These are phyloP conservation scores for Hoplostethus mediterraneus DNA, from an alignment of 2,797 vertebrate genomes.

Conservation along the genomic window DNA sequence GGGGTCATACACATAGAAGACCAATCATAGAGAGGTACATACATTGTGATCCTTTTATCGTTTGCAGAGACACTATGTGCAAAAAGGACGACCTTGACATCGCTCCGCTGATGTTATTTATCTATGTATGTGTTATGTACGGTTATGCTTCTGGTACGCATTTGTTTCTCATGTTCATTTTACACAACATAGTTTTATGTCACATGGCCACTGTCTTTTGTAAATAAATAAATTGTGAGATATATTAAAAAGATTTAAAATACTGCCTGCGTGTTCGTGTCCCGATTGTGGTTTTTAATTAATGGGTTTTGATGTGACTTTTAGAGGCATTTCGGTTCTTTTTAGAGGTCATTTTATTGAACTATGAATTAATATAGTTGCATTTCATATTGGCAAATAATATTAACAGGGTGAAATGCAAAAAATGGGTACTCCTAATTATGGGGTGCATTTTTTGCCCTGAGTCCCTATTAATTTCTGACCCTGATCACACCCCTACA, in stretches of 20 bases:
- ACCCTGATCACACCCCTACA: not conserved
- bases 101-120: slow-evolving; percentile 72
- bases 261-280: slow-evolving; percentile 41
- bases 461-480: too few species aligned
- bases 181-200: slow-evolving; percentile 81
- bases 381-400: too few species aligned
- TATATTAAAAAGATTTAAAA: slow-evolving; percentile 85
- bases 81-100: slow-evolving; percentile 46
- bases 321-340: too few species aligned
- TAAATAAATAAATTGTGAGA: slow-evolving; percentile 88
- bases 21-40: slow-evolving; percentile 44
- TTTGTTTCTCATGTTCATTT: slow-evolving; percentile 82
- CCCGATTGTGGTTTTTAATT: not conserved
- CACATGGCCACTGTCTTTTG: slow-evolving; percentile 85
- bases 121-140: slow-evolving; percentile 73
- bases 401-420: too few species aligned
- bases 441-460: too few species aligned
- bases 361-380: too few species aligned
- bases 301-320: too few species aligned
- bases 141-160: slow-evolving; percentile 78
- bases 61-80: slow-evolving; percentile 66
- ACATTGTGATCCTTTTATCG: slow-evolving; percentile 54
- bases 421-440: too few species aligned
- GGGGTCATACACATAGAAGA: slow-evolving; percentile 41
- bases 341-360: too few species aligned